A percentile compares a stretch with the other conserved stretches of the same genome.
Conservation (phyloP, 2,797 vertebrate species). For the Gymnocypris eckloni region DNA sequence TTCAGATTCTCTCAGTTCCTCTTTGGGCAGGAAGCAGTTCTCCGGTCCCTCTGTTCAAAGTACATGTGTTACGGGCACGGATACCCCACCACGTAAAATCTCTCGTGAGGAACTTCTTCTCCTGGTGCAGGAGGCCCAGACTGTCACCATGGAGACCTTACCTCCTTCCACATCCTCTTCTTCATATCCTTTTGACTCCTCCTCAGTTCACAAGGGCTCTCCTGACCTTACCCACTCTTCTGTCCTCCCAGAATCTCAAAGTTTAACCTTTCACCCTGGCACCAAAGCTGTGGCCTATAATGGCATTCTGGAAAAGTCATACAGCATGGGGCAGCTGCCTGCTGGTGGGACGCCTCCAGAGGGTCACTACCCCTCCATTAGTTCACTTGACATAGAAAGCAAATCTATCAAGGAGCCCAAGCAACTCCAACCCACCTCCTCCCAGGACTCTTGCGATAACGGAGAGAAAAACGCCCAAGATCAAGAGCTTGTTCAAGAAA, state of each 20-base stretch:
- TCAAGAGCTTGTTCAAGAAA: conserved; percentile 98
- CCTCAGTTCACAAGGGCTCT: conserved; percentile 82
- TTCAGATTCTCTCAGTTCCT: conserved; percentile 91
- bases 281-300: conserved; percentile 85
- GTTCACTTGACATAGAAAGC: conserved; percentile 85
- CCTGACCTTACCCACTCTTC: conserved; percentile 86
- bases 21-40: conserved; percentile 85
- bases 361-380: conserved; percentile 86
- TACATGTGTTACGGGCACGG: conserved; percentile 77
- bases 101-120: conserved; percentile 90
- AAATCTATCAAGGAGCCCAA: conserved; percentile 84
- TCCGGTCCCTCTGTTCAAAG: conserved; percentile 73
- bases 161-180: conserved; percentile 70
- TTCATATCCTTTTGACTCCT: conserved; percentile 81
- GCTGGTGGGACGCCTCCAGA: conserved; percentile 78
- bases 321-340: conserved; percentile 93
- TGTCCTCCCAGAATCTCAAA: conserved; percentile 86
- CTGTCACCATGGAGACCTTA: conserved; percentile 74
- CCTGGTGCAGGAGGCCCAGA: conserved; percentile 78
- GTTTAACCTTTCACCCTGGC: conserved; percentile 85
- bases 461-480: conserved; percentile 97
- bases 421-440: conserved; percentile 85
- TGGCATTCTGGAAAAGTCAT: conserved; percentile 96
- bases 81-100: conserved; percentile 86
- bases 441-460: conserved; percentile 91